Evolutionary conservation across 2,797 vertebrate species (phyloP), one percentile per base, ranked within the genome.

Genomic region (Takifugu ocellatus): DNA sequence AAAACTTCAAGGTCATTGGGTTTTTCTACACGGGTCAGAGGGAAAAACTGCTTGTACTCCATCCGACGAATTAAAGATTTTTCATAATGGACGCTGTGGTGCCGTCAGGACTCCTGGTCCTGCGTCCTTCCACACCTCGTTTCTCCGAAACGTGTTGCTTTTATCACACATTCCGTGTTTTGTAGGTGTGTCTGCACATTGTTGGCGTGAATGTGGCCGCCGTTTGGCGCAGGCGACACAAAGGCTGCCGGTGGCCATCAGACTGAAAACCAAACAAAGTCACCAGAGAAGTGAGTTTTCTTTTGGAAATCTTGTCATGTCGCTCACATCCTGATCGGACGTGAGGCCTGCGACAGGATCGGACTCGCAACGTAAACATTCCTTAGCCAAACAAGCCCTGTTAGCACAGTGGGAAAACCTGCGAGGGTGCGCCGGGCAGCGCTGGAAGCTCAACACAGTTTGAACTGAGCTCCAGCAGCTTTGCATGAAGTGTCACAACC

Each of bases 231-330:
- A 63, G 52, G 61, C 44, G 54, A 82, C 77, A 85, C 86, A 89
- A 87, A 82, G 54, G 57, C 74, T 44, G 43, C 61, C 50, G 56
- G 66, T 80, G 74, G 73, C 70, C 84, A 90, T 89, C 84, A 91
- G 89, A 91, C 88, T 85, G 84, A 86, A 90, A 90, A 77, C 61
- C 66, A 90, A 89, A 90, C 84, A 87, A 39, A 63, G 70, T 68
- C 58, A 33, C 66, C 71, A 68, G 44, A 75, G 83, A 89, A 89
- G 64, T 85, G 74, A 79, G 75, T 81, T 84, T 72, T 79, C 56
- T 75, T 82, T 83, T 82, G 72, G 72, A 63, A 70, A 76, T 74
- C 69, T 77, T 80, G 82, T 79, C 75, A 69, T 76, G 66, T 66
- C 66, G 54, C 66, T 50, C 68, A 45, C 66, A 47, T 87, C 83